Percentiles rank a stretch among this genome's conserved stretches.
These are phyloP conservation scores for Platyscapa corneri DNA, from an alignment of 1,140 invertebrate species.

Conservation along the genomic window DNA sequence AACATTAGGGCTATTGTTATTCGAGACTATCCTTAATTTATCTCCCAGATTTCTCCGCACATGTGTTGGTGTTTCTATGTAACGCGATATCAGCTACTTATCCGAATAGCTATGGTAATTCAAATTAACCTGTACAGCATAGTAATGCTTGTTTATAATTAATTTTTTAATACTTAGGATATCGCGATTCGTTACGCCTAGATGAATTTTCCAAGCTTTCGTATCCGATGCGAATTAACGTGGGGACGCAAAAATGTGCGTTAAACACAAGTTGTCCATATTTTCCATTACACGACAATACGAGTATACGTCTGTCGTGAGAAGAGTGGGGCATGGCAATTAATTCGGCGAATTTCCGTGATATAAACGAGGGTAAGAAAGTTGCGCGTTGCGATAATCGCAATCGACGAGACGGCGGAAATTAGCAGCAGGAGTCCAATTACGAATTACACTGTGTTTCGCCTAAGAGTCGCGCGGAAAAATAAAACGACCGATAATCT, in stretches of 20 bases:
- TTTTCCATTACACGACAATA: background rate
- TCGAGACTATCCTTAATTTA: no score
- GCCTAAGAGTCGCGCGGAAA: background rate
- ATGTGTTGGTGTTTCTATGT: no score
- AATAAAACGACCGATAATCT: background rate
- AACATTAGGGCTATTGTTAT: no score
- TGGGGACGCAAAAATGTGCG: background rate
- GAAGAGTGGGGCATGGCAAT: background rate
- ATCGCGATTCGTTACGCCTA: background rate
- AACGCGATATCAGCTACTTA: no score
- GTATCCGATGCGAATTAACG: background rate
- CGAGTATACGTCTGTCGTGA: background rate
- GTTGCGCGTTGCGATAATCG: background rate
- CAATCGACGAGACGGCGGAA: background rate
- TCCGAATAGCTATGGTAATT: background rate
- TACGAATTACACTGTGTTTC: background rate
- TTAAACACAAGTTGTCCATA: background rate
- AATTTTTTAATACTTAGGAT: background rate
- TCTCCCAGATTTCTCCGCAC: no score
- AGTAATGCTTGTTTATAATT: background rate
- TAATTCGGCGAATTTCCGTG: background rate
- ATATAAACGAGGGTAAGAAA: constrained; percentile 1
- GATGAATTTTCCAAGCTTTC: background rate
- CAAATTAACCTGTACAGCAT: background rate
- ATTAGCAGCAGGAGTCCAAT: background rate